Percentiles rank a stretch among this genome's conserved stretches.
Conservation (phyloP, 2,888 invertebrate species). For the Adelognathus sp. region DNA sequence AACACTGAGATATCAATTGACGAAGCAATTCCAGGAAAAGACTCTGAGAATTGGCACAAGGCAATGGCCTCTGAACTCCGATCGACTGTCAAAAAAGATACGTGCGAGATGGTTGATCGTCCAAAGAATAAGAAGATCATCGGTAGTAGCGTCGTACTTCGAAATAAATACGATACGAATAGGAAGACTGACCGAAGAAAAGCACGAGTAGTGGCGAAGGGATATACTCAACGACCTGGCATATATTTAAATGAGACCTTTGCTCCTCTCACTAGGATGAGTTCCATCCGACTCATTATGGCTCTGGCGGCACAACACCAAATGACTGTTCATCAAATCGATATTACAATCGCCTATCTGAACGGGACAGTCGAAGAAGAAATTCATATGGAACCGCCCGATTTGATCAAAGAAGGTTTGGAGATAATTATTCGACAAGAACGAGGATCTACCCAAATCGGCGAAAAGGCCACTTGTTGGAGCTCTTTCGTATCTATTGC, state of each 20-base stretch:
- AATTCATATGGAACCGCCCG: slow-evolving; percentile 56
- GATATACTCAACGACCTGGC: slow-evolving; percentile 56
- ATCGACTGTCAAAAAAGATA: slow-evolving; percentile 58
- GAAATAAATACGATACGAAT: slow-evolving; percentile 53
- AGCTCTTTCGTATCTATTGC: no score
- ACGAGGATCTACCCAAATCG: not conserved
- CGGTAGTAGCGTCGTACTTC: slow-evolving; percentile 44
- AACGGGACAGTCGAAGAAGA: slow-evolving; percentile 61
- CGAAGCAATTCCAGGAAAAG: slow-evolving; percentile 49
- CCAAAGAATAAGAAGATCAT: slow-evolving; percentile 38
- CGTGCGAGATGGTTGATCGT: slow-evolving; percentile 60
- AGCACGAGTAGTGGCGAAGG: slow-evolving; percentile 58
- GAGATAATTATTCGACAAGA: slow-evolving; percentile 7
- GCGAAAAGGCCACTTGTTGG: not conserved
- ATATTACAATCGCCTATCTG: slow-evolving; percentile 62
- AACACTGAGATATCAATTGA: slow-evolving; percentile 25
- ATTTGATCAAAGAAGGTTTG: slow-evolving; percentile 27
- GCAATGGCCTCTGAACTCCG: slow-evolving; percentile 59
- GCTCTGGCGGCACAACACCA: slow-evolving; percentile 56
- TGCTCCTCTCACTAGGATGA: slow-evolving; percentile 50
- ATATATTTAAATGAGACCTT: slow-evolving; percentile 59
- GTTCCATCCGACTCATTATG: slow-evolving; percentile 60
- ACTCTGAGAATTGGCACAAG: slow-evolving; percentile 51
- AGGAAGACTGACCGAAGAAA: slow-evolving; percentile 55
- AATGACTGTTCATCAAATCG: slow-evolving; percentile 61